phyloP scores from a whole-genome alignment of 2,113 vertebrate genomes.

The Entelurus aequoreus region DNA sequence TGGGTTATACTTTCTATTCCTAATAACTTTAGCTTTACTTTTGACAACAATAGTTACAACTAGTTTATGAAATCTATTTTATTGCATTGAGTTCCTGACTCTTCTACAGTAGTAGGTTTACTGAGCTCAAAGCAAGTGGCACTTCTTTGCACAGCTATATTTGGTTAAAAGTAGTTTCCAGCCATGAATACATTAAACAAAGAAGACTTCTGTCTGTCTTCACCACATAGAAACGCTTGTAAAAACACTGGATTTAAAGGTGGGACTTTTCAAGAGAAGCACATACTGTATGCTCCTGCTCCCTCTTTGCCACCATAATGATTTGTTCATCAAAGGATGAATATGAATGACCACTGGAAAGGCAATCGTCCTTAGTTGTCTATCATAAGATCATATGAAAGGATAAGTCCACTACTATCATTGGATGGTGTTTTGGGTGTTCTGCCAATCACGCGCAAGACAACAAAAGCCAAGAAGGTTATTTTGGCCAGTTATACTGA shows the following conservation, averaged over 20 bases:
- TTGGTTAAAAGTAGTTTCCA: constrained; percentile 52
- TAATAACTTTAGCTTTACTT: too few species aligned
- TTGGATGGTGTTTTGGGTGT: not conserved
- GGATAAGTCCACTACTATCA: not conserved
- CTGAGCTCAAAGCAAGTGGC: constrained; percentile 33
- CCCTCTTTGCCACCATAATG: not conserved
- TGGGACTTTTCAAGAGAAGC: constrained; percentile 17
- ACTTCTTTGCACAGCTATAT: constrained; percentile 41
- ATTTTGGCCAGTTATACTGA: not conserved
- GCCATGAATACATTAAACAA: constrained; percentile 52
- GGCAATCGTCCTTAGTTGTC: constrained; percentile 1
- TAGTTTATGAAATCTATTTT: too few species aligned
- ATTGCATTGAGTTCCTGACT: not conserved
- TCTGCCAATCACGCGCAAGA: not conserved
- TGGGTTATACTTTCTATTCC: too few species aligned
- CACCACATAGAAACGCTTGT: constrained; percentile 40
- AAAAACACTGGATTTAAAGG: constrained; percentile 35
- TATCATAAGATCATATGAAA: constrained; percentile 4
- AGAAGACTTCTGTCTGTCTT: constrained; percentile 53
- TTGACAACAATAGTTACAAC: too few species aligned
- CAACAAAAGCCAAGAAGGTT: not conserved
- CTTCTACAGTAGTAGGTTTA: constrained; percentile 14
- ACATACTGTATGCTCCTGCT: constrained; percentile 11
- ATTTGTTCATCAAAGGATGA: constrained; percentile 21
- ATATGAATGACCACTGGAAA: constrained; percentile 19